phyloP scores from a whole-genome alignment of 2,888 invertebrate species.

The Pimpla rufipes region DNA sequence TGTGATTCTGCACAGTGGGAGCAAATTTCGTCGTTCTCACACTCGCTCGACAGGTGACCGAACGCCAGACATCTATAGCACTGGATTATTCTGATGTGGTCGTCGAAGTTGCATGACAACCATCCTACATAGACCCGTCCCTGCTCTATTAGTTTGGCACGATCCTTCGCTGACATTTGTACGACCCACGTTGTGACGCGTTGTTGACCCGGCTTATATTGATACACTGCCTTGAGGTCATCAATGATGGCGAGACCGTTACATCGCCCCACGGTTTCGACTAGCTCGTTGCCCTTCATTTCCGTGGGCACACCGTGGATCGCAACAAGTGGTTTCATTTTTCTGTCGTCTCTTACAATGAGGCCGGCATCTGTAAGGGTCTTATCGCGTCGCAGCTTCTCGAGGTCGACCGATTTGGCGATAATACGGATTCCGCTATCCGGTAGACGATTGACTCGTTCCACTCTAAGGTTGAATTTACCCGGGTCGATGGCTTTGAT shows the following conservation, averaged over 20 bases:
- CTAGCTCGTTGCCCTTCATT: slow-evolving; percentile 13
- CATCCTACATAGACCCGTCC: slow-evolving; percentile 21
- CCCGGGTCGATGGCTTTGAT: slow-evolving; percentile 32
- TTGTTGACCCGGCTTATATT: background rate
- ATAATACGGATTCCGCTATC: slow-evolving; percentile 8
- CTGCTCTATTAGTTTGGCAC: slow-evolving; percentile 3
- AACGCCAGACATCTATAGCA: slow-evolving; percentile 15
- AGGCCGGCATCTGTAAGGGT: slow-evolving; percentile 18
- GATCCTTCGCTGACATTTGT: slow-evolving; percentile 3
- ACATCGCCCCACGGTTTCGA: background rate
- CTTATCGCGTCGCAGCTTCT: background rate
- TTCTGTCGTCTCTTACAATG: slow-evolving; percentile 24
- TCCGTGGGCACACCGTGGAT: slow-evolving; percentile 29
- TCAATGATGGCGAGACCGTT: slow-evolving; percentile 4
- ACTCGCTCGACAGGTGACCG: slow-evolving; percentile 10
- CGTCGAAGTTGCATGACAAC: slow-evolving; percentile 23
- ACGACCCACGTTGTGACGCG: slow-evolving; percentile 12
- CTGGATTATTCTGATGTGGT: slow-evolving; percentile 58
- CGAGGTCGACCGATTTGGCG: slow-evolving; percentile 29
- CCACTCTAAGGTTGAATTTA: slow-evolving; percentile 22
- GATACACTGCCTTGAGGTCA: slow-evolving; percentile 11
- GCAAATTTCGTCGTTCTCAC: slow-evolving; percentile 11
- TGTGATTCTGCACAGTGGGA: background rate
- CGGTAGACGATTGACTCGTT: background rate
- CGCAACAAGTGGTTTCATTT: slow-evolving; percentile 37